phyloP scores from a whole-genome alignment of 2,888 invertebrate species.

The Hipparchia sbordonii region DNA sequence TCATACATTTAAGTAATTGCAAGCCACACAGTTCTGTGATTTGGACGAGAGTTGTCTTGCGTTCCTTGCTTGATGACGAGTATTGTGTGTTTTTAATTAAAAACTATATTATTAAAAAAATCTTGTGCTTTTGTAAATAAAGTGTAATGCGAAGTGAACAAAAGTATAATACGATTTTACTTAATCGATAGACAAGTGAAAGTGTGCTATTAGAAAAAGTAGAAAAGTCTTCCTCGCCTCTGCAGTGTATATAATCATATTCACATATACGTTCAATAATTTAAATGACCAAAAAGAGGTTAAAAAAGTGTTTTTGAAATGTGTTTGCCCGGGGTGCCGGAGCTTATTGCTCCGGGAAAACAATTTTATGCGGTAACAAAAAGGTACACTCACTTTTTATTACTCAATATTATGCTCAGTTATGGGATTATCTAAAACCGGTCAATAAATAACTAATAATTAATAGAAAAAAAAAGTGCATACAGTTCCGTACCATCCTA shows the following conservation, averaged over 20 bases:
- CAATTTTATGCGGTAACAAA: constrained; percentile 58
- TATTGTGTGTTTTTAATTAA: constrained; percentile 20
- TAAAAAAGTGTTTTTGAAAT: constrained; percentile 47
- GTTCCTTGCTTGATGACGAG: constrained; percentile 18
- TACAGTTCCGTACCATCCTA: no score
- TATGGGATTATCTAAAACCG: no score
- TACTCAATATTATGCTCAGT: no score
- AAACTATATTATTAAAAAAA: neutral
- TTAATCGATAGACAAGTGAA: neutral
- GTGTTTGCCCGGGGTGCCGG: constrained; percentile 59
- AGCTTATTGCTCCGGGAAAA: constrained; percentile 37
- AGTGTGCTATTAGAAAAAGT: neutral
- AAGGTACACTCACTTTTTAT: constrained; percentile 49
- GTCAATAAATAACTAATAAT: no score
- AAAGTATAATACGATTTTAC: neutral
- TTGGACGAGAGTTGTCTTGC: constrained; percentile 50
- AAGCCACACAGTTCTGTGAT: constrained; percentile 51
- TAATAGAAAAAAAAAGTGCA: no score
- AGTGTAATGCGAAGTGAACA: no score
- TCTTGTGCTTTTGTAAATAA: neutral
- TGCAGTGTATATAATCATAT: neutral
- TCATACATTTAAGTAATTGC: constrained; percentile 51
- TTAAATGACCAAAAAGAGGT: neutral
- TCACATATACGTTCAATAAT: neutral
- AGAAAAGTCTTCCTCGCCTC: no score